Evolutionary conservation across 2,113 vertebrate genomes (phyloP).

Genomic region (Cheilinus undulatus): DNA sequence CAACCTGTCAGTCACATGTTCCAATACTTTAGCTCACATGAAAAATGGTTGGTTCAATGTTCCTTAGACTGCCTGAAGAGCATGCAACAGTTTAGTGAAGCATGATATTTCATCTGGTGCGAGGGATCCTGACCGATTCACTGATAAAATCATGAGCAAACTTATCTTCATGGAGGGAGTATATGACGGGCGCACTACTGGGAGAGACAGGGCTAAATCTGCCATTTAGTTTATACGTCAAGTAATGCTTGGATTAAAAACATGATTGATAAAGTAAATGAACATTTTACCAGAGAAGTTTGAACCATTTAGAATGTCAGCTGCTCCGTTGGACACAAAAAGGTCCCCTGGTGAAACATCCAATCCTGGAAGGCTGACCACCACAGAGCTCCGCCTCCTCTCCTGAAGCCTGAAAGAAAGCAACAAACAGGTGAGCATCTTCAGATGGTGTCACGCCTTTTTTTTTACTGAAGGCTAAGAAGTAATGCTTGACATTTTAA

Average conservation of each 20-base stretch:
- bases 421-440: neutral
- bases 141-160: neutral
- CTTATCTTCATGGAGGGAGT: neutral
- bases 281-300: slow-evolving; percentile 71
- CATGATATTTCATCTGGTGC: too few species aligned
- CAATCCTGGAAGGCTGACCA: slow-evolving; percentile 88
- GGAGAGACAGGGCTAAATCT: neutral
- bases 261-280: neutral
- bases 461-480: neutral
- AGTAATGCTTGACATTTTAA: neutral
- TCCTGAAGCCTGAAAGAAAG: slow-evolving; percentile 77
- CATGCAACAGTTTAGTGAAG: too few species aligned
- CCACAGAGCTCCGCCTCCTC: slow-evolving; percentile 87
- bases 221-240: neutral
- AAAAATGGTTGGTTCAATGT: too few species aligned
- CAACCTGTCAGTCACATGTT: too few species aligned
- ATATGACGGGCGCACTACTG: neutral
- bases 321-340: slow-evolving; percentile 86
- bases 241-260: neutral
- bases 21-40: too few species aligned
- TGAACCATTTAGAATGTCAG: slow-evolving; percentile 82
- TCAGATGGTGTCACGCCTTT: neutral
- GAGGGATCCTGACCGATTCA: neutral
- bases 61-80: too few species aligned
- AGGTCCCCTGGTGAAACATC: slow-evolving; percentile 92